Evolutionary conservation across 2,797 vertebrate genomes (phyloP).

Genomic region (Sardinella longiceps): DNA sequence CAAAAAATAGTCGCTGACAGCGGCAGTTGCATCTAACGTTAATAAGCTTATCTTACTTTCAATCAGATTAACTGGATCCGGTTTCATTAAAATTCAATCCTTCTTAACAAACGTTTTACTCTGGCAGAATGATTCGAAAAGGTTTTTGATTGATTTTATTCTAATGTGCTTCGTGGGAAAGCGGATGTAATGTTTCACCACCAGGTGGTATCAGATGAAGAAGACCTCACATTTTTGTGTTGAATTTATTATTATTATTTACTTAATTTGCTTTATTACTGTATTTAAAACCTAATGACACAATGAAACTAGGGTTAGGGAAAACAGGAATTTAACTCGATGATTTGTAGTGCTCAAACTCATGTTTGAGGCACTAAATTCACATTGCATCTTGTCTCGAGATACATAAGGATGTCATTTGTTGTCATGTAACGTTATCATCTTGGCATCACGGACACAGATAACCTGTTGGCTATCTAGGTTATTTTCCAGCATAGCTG

Average conservation of each 20-base stretch:
- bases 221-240: not conserved
- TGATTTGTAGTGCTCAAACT: no score
- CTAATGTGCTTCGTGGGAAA: not conserved
- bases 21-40: not conserved
- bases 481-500: no score
- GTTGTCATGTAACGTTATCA: not conserved
- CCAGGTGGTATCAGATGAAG: not conserved
- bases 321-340: no score
- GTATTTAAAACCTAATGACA: no score
- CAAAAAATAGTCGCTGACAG: not conserved
- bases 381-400: no score
- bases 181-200: conserved; percentile 8
- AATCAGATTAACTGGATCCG: conserved; percentile 31
- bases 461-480: no score
- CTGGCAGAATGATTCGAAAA: not conserved
- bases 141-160: not conserved
- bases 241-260: no score
- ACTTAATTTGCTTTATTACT: no score
- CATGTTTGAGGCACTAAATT: no score
- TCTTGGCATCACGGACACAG: no score
- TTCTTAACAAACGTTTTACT: not conserved
- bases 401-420: not conserved
- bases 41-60: conserved; percentile 20
- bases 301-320: no score
- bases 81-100: conserved; percentile 21